These are phyloP conservation scores for Aradophagus sp. DNA, from an alignment of 1,140 invertebrate genomes.

Conservation along the genomic window DNA sequence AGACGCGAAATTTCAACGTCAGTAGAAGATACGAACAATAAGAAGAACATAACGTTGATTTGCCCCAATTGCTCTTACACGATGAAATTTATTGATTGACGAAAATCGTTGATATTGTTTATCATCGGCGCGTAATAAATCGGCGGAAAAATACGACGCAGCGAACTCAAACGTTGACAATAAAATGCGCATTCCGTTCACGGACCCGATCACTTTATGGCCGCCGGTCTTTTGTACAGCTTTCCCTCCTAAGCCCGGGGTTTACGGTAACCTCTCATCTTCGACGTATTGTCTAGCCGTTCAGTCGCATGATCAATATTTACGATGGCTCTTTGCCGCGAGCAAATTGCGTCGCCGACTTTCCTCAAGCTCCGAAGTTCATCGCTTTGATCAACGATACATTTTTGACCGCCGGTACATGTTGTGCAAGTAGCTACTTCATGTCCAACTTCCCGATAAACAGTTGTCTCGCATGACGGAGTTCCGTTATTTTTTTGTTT, in stretches of 20 bases:
- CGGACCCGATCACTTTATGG: slow-evolving; percentile 21
- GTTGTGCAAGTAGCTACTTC: background rate
- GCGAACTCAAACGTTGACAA: slow-evolving; percentile 20
- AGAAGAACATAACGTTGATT: too few relatives aligned
- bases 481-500: too few relatives aligned
- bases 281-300: slow-evolving; percentile 42
- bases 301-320: slow-evolving; percentile 40
- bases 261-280: slow-evolving; percentile 23
- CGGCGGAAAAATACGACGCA: slow-evolving; percentile 16
- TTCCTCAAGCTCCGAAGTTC: slow-evolving; percentile 9
- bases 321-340: slow-evolving; percentile 30
- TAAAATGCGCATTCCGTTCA: slow-evolving; percentile 28
- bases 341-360: slow-evolving; percentile 21
- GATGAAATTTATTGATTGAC: too few relatives aligned
- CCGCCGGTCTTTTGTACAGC: slow-evolving; percentile 15
- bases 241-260: too few relatives aligned
- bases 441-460: background rate
- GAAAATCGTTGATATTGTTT: too few relatives aligned
- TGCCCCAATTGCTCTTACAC: too few relatives aligned
- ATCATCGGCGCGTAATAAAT: slow-evolving; percentile 19
- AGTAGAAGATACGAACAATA: too few relatives aligned
- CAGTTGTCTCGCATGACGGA: too few relatives aligned
- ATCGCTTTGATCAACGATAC: slow-evolving; percentile 31
- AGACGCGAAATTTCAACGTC: too few relatives aligned
- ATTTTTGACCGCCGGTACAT: slow-evolving; percentile 14